phyloP scores from a whole-genome alignment of 2,888 invertebrate species.

The Carcina quercana region DNA sequence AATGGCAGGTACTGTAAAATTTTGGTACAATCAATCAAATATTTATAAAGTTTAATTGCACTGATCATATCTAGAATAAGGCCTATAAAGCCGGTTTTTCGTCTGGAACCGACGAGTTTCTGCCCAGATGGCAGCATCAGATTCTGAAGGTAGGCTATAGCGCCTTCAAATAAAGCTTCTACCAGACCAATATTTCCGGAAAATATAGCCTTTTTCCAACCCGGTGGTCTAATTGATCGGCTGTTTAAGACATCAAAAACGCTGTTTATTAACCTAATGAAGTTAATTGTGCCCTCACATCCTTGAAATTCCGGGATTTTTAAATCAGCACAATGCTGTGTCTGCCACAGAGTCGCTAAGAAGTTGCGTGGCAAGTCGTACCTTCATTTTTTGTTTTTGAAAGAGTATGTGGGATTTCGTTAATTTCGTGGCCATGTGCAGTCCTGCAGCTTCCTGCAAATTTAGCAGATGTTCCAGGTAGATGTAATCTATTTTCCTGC shows the following conservation, averaged over 20 bases:
- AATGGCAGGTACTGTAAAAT: conserved; percentile 8
- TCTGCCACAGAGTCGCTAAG: conserved; percentile 14
- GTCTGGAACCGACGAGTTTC: conserved; percentile 7
- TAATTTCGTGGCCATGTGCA: conserved; percentile 8
- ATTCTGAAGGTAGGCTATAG: conserved; percentile 3
- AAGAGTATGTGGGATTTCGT: conserved; percentile 7
- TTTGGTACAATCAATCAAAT: conserved; percentile 4
- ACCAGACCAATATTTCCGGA: conserved; percentile 13
- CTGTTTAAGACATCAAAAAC: conserved; percentile 16
- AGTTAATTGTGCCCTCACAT: conserved; percentile 13
- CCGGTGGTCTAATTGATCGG: conserved; percentile 15
- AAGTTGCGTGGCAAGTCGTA: conserved; percentile 10
- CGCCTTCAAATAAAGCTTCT: conserved; percentile 10
- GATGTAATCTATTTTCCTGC: conserved; percentile 10
- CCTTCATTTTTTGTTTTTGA: conserved; percentile 14
- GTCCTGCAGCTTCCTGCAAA: conserved; percentile 9
- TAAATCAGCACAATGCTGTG: conserved; percentile 6
- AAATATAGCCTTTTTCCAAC: conserved; percentile 17
- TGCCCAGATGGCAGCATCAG: conserved; percentile 9
- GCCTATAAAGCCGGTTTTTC: conserved; percentile 20
- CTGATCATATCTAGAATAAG: conserved; percentile 16
- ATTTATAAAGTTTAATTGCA: conserved; percentile 10
- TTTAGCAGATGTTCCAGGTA: conserved; percentile 10
- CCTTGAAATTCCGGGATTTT: conserved; percentile 9
- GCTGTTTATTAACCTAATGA: conserved; percentile 13